These are phyloP conservation scores for Dynastes hyllus DNA, from an alignment of 2,888 invertebrate genomes.

Conservation along the genomic window DNA sequence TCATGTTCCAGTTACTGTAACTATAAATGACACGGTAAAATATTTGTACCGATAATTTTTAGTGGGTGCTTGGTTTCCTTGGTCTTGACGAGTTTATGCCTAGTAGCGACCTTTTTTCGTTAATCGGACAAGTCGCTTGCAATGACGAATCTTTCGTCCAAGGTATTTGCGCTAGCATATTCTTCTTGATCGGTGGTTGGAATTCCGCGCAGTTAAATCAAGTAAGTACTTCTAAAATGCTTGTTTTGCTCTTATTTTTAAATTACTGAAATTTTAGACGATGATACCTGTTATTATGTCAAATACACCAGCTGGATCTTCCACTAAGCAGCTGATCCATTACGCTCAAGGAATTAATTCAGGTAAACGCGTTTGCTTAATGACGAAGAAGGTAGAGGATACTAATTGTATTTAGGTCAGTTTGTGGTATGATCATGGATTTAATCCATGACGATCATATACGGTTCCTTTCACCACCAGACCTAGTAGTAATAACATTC, in stretches of 20 bases:
- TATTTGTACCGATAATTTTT: background rate
- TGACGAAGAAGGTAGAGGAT: no score
- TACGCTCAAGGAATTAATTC: conserved; percentile 79
- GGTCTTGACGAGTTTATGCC: conserved; percentile 47
- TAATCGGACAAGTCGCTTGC: conserved; percentile 72
- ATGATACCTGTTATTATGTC: conserved; percentile 63
- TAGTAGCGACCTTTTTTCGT: conserved; percentile 6
- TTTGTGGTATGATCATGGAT: conserved; percentile 76
- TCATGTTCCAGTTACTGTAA: no score
- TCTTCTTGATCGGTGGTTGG: conserved; percentile 79
- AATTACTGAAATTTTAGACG: background rate
- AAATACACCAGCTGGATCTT: conserved; percentile 62
- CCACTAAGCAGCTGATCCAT: conserved; percentile 80
- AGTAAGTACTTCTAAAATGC: conserved; percentile 65
- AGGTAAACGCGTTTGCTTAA: conserved; percentile 47
- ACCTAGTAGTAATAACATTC: conserved; percentile 67
- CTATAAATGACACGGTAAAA: no score
- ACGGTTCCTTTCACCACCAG: conserved; percentile 68
- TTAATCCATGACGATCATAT: no score
- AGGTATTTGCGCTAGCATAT: conserved; percentile 77
- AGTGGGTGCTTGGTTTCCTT: conserved; percentile 17
- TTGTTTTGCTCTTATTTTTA: no score
- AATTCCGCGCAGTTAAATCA: conserved; percentile 74
- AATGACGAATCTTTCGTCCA: conserved; percentile 73
- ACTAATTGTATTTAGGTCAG: background rate